Base-by-base conservation (phyloP, 1,140 invertebrate species). In the Apis florea region DNA sequence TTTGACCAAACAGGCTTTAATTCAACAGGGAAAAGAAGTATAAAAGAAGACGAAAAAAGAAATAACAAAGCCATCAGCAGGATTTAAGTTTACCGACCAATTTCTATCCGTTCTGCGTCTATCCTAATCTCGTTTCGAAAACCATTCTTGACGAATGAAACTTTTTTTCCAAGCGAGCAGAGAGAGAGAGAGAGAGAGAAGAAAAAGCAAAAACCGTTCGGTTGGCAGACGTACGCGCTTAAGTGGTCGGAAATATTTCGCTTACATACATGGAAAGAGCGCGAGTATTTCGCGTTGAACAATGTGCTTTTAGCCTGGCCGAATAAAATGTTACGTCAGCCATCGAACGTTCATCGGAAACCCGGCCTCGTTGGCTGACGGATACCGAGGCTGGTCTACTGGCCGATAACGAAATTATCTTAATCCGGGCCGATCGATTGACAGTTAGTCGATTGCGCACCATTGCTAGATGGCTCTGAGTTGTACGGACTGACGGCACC, bases 331-430 rank as follows among this genome's bases (percentile, higher is more conserved):
- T 89, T 86, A 79, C 88, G 79, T 89, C 88, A 78, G 79, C 85
- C 59, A 73, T 73, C 79, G 85, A 85, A 61, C 84, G 79, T 88
- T 83, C 82, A 80, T 89, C 83, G 85, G 82, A 89, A 89, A 85
- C 69, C 83, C 75, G 79, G 75, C 75, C 85, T 84, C 84, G 87
- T 86, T 89, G 85, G 70, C 83, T 83, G 85, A 84, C 73, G 87
- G 83, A 83, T 85, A 88, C 72, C 84, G 83, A 81, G 80, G 74
- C 85, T 70, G 83, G 85, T 78, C 77, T 72, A 83, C 71, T 74
- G 69, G 64, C 83, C 83, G 86, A 85, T 90, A 90, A 89, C 89
- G 81, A 90, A 89, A 88, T 91, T 91, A 90, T 91, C 89, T 89
- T 89, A 89, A 90, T 90, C 83, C 85, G 64, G 68, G 58, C 83